Base-by-base conservation (phyloP, 2,797 vertebrate genomes). In the Dendrocincla fuliginosa region DNA sequence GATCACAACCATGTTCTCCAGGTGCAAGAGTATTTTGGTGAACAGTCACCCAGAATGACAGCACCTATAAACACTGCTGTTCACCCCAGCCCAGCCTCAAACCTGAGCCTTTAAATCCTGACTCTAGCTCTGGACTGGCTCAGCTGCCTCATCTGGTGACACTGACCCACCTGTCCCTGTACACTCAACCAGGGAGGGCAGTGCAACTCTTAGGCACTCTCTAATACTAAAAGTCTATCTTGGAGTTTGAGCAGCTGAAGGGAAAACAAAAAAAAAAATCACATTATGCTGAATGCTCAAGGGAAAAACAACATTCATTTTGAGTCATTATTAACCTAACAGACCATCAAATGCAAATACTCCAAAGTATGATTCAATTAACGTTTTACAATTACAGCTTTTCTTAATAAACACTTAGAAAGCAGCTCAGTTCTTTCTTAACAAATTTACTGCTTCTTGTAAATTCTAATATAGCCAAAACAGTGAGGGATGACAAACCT, bases 301-400 rank as follows among this genome's bases (percentile, higher is more conserved):
- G 67, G 49, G 81, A 76, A 20, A 90, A 50, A 50, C 13, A 7
- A 42, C 67, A 47, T 74, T 53, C 6, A 69, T 81, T 93, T 67
- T 33, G 42, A 81, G 80, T 84, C 50, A 79, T 93, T 70, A 86
- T 69, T 90, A 94, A 93, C 65, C 83, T 78, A 94, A 93, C 59
- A 73, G 85, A 75, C 69, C 88, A 88, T 81, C 87, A 84, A 79
- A 93, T 69, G 63, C 52, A 94, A 93, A 83, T 47, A 76, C 35
- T 88, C 42, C 50, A 2, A 88, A 84, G 60, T 52, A 76, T 47
- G 47, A 78, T 41, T 93, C 83, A 94, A 84, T 84, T 90, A 84
- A 81, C 2, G 7, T 59, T 89, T 92, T 73, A 90, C 50, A 95
- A 82, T 79, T 82, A 84, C 50, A 92, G 84, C 46, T 89, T 84